Evolutionary conservation across 2,888 invertebrate genomes (phyloP).

Genomic region (Aphidoletes aphidimyza): DNA sequence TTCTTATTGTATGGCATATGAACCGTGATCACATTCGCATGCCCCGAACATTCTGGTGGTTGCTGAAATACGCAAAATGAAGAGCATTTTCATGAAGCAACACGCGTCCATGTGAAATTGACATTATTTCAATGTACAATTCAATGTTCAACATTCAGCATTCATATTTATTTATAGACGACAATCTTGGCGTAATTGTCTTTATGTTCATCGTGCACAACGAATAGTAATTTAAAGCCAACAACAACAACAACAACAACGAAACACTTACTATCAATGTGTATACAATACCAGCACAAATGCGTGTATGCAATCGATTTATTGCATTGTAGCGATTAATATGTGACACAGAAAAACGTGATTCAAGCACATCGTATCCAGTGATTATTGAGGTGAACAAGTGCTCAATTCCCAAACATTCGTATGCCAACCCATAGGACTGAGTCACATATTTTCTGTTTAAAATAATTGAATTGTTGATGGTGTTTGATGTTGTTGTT

Average conservation of each 20-base stretch:
- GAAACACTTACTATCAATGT: not conserved
- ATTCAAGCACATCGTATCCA: not conserved
- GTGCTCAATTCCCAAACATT: not conserved
- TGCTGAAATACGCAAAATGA: no score
- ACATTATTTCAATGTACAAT: slow-evolving; percentile 24
- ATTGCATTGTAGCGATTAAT: slow-evolving; percentile 12
- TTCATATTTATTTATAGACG: not conserved
- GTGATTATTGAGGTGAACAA: slow-evolving; percentile 29
- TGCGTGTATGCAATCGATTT: slow-evolving; percentile 7
- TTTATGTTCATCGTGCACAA: not conserved
- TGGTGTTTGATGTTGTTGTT: no score
- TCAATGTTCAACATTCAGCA: not conserved
- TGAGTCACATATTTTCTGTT: not conserved
- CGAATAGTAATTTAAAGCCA: not conserved
- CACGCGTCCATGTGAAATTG: not conserved
- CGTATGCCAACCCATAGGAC: no score
- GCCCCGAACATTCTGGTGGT: no score
- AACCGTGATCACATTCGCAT: no score
- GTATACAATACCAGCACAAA: no score
- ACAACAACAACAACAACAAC: not conserved
- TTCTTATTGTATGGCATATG: not conserved
- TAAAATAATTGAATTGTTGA: not conserved
- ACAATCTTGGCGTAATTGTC: not conserved
- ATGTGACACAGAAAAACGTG: slow-evolving; percentile 48
- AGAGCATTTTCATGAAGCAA: no score